A percentile compares a stretch with the other conserved stretches of the same genome.
phyloP scores from a whole-genome alignment of 2,797 vertebrate genomes.

The Lacerta agilis region DNA sequence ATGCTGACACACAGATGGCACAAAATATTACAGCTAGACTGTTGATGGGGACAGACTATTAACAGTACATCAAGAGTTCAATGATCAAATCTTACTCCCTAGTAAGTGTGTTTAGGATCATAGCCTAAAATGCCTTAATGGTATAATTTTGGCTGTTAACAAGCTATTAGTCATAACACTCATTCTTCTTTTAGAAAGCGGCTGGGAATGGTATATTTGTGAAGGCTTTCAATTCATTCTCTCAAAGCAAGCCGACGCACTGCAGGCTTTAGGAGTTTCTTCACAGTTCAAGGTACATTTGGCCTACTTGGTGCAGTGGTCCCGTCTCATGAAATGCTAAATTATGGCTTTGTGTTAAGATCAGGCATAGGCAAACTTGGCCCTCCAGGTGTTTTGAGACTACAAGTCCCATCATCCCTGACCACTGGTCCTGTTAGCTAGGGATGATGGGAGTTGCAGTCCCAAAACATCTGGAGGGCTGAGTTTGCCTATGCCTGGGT shows the following conservation, averaged over 20 bases:
- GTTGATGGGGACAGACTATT: no score
- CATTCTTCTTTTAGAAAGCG: conserved; percentile 72
- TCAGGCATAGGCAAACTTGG: no score
- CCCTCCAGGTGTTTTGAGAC: no score
- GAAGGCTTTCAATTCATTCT: conserved; percentile 94
- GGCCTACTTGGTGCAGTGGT: neutral
- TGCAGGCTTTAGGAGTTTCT: conserved; percentile 84
- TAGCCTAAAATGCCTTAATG: neutral
- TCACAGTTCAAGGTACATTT: conserved; percentile 83
- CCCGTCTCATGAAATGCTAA: neutral
- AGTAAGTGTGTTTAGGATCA: neutral
- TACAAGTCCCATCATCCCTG: no score
- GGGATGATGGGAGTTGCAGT: no score
- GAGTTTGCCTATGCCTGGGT: no score
- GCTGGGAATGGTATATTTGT: conserved; percentile 85
- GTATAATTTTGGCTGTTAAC: neutral
- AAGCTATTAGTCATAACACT: neutral
- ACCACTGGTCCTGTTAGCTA: no score
- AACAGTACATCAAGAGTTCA: no score
- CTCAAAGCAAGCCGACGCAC: conserved; percentile 86
- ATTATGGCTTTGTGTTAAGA: neutral
- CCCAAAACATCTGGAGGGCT: no score
- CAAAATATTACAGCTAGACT: neutral
- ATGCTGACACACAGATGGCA: neutral
- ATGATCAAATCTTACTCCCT: neutral